These are phyloP conservation scores for Hyles vespertilio DNA, from an alignment of 1,140 invertebrate species.

Conservation along the genomic window DNA sequence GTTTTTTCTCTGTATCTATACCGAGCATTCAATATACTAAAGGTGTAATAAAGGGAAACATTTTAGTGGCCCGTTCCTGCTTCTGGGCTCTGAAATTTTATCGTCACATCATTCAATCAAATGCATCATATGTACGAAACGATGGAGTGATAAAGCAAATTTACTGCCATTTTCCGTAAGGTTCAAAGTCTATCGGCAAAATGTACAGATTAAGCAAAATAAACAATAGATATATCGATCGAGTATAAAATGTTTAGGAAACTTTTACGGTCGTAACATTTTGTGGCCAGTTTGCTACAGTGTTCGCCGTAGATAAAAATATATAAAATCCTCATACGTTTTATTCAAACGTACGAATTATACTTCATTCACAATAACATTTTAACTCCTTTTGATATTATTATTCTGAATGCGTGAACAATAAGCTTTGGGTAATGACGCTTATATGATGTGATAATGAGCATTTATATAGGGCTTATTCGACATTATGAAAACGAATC, in stretches of 20 bases:
- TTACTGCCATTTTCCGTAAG: conserved; percentile 14
- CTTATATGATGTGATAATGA: no score
- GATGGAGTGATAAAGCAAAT: conserved; percentile 10
- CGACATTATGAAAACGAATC: no score
- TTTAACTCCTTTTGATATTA: neutral
- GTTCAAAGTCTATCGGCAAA: conserved; percentile 12
- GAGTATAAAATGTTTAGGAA: conserved; percentile 39
- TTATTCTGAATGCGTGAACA: neutral
- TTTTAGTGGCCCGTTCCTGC: conserved; percentile 33
- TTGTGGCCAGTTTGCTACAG: conserved; percentile 14
- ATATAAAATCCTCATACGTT: neutral
- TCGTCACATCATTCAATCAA: conserved; percentile 33
- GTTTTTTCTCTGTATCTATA: conserved; percentile 55
- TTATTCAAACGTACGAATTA: no score
- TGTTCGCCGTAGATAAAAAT: neutral
- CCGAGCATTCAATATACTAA: conserved; percentile 52
- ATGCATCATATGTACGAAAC: conserved; percentile 25
- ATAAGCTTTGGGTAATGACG: no score
- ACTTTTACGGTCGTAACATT: conserved; percentile 31
- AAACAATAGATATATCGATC: conserved; percentile 45
- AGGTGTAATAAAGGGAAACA: conserved; percentile 50
- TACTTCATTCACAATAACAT: no score
- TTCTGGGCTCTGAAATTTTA: conserved; percentile 43
- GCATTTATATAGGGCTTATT: no score
- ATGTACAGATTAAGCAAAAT: conserved; percentile 33